Evolutionary conservation across 2,113 vertebrate genomes (phyloP), one percentile per base, ranked within the genome.

Genomic region (Proterorhinus semilunaris): DNA sequence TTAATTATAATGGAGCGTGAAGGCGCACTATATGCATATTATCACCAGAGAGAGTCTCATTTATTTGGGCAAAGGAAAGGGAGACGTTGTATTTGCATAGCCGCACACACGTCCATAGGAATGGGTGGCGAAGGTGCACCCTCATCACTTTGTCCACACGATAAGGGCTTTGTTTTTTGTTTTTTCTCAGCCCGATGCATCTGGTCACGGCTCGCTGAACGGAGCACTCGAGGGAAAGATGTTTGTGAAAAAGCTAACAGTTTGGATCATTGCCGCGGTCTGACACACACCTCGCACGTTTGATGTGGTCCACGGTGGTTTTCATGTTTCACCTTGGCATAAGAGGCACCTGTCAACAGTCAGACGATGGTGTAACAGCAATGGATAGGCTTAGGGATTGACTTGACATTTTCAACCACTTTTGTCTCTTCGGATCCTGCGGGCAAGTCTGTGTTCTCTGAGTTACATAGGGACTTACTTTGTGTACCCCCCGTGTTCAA

Each of bases 1-100:
- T 91, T 90, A 90, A 91, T 91, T 92, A 91, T 87, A 86, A 79
- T 42, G 70, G 75, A 86, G 80, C 74, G 71, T 80, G 80, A 74
- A 80, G 79, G 50, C 65, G 36, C 75, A 65, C 68, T 74, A 55
- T 80, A 74, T 78, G 83, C 83, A 69, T 81, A 84, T 89, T 89
- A 91, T 87, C 82, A 76, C 58, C 46, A 72, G 82, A 59, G 76
- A 85, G 75, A 75, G 67, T 85, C 79, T 89, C 61, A 89, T 88
- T 89, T 83, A 82, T 91, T 90, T 89, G 76, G 69, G 76, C 47
- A 27, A 50, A 71, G 72, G 63, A 71, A 54, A 27, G 69, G 44
- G 69, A 75, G 75, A 69, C 74, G 72, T 75, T 80, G 77, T 58
- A 82, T 83, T 80, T 70, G 50, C 80, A 82, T 81, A 74, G 49